Base-by-base conservation (phyloP, 2,888 invertebrate genomes). In the Allygus modestus region DNA sequence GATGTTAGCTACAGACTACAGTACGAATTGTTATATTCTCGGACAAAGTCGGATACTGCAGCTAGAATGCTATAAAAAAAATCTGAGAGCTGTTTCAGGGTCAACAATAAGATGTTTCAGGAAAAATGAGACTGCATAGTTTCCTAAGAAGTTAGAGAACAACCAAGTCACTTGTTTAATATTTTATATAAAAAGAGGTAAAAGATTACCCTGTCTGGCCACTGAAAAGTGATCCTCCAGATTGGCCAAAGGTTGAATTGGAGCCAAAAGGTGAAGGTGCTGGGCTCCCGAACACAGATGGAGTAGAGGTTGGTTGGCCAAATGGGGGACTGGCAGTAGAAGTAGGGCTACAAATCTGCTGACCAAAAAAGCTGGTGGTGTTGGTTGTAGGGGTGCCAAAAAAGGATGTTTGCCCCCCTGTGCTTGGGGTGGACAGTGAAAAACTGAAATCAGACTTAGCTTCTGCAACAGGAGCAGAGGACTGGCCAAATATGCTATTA, bases 261-360 rank as follows among this genome's bases (percentile, higher is more conserved):
- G 54, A 54, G 28, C 86, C 86, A 65, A 86, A 86, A 17, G 82
- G 43, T 11, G 86, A 84, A 26, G 83, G 33, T 1, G 73, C 73
- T n/a, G 73, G 33, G 17, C 41, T 89, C 23, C 89, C 89, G 86
- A 90, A 90, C 0, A 87, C 81, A 7, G 89, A 83, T 81, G 87
- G 87, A 77, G 88, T 28, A 31, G 65, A 88, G 75, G 83, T 65
- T 65, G 65, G 23, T 41, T 85, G 85, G 0, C 82, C 75, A 65
- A 83, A 81, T 0, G 84, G 86, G 77, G 86, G 86, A 7, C 77
- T 81, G 58, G 84, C 84, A 5, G 84, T 71, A 17, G 86, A 46
- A 23, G 82, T 37, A 0, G 84, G 84, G 81, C 85, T 86, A 75
- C 84, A 85, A 81, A 86, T 51, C 61, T 84, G 77, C 81, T 86